Base-by-base conservation (phyloP, 1,140 invertebrate genomes). In the Centruroides sculpturatus region DNA sequence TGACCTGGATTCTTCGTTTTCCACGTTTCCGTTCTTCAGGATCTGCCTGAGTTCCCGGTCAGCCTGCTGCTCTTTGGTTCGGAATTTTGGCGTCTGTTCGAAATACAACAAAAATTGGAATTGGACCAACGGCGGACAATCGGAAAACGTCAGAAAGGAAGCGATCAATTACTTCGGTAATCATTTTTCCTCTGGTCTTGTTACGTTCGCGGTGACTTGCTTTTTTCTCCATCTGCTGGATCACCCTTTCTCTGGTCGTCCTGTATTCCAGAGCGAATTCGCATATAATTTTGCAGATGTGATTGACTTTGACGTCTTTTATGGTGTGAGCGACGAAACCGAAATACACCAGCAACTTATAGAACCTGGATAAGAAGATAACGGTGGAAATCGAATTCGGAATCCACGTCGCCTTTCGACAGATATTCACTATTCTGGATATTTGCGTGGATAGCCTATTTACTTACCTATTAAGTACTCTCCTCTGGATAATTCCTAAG, bases 181-280 rank as follows among this genome's bases (percentile, higher is more conserved):
- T 98, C 85, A 98, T 91, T 77, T 98, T 98, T 57, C 94, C 95
- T 65, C 93, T 78, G 4, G 94, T 84, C 78, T 98, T 98, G 72
- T 97, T 98, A 65, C 95, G 80, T 72, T 99, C 95, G 54, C 75
- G 67, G 60, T 79, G 75, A 56, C 77, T 79, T 34, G 74, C 74
- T 92, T 95, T 95, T 78, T 98, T 96, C 74, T 96, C 89, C 36
- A 94, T 75, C 74, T 98, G 94, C 74, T 98, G 92, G 55, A 95
- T 76, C 10, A 99, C 92, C 63, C 94, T 82, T 70, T 98, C 95
- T 55, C 95, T 77, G 0, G 93, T 97, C n/a, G 96, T 99, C 60
- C 95, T 79, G 74, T 98, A 99, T 75, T 99, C 96, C 46, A 99
- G 77, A 11, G 96, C 89, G 75, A 99, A 99, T 77, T 99, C 96